Percentiles rank a stretch among this genome's conserved stretches.
These are phyloP conservation scores for Diadema setosum DNA, from an alignment of 35 echinoderm and acorn worm species.

Conservation along the genomic window DNA sequence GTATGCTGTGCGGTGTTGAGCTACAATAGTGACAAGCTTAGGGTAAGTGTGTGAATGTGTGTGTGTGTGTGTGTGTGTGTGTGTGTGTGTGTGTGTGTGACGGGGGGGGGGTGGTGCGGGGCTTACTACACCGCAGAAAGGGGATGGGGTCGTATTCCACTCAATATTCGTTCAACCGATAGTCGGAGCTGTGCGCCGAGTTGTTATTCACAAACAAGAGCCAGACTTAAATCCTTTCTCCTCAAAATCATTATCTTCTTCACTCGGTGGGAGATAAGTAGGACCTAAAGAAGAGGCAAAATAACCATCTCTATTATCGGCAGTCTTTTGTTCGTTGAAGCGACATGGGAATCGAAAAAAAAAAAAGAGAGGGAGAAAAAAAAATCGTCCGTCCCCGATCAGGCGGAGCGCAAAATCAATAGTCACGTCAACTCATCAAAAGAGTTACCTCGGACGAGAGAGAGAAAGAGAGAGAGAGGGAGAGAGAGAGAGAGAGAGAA, in stretches of 20 bases:
- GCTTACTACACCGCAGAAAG: too few species aligned
- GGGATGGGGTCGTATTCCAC: too few species aligned
- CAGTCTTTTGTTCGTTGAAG: neutral
- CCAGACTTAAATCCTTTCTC: neutral
- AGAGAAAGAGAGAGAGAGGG: neutral
- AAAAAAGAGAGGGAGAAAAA: neutral
- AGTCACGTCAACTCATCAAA: neutral
- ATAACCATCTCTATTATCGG: neutral
- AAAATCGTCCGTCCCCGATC: neutral
- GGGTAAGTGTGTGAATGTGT: too few species aligned
- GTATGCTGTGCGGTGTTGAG: too few species aligned
- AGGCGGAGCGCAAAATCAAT: neutral
- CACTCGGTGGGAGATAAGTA: neutral
- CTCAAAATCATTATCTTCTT: slow-evolving; percentile 5
- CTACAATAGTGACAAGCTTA: too few species aligned
- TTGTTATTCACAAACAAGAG: neutral
- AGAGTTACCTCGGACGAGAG: neutral
- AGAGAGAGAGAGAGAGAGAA: too few species aligned
- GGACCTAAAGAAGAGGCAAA: neutral
- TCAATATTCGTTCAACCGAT: neutral
- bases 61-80: too few species aligned
- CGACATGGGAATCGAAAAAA: neutral
- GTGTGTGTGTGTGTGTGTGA: too few species aligned
- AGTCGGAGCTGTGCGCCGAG: neutral
- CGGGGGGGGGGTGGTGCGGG: too few species aligned